Evolutionary conservation across 2,797 vertebrate species (phyloP).

Genomic region (Emydoidea blandingii): DNA sequence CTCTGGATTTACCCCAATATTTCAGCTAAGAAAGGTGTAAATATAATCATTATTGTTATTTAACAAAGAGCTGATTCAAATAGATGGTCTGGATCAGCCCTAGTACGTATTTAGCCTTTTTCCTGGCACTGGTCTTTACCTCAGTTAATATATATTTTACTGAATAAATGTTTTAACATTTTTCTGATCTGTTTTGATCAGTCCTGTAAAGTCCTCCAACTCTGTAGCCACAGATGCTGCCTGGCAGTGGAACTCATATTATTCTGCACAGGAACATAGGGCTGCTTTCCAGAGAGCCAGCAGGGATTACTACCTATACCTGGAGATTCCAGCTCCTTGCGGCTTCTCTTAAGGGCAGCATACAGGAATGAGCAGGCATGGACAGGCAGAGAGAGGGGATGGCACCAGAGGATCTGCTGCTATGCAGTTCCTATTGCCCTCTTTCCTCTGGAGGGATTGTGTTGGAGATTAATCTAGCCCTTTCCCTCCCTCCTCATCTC

Average conservation of each 20-base stretch:
- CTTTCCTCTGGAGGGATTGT: too few species aligned
- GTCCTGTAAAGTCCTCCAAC: background rate
- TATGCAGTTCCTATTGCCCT: background rate
- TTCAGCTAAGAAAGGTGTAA: background rate
- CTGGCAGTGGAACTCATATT: background rate
- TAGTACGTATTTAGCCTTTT: background rate
- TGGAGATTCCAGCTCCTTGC: fast-evolving
- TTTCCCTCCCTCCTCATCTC: background rate
- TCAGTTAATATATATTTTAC: background rate
- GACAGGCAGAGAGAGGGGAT: background rate
- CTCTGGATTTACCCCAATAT: background rate
- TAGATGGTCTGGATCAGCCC: background rate
- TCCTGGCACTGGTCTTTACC: background rate
- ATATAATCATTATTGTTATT: background rate
- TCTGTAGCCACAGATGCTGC: background rate
- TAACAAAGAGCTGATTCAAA: background rate
- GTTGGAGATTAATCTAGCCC: background rate
- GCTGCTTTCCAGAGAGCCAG: background rate
- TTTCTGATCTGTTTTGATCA: background rate
- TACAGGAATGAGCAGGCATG: fast-evolving
- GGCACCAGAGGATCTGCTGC: background rate
- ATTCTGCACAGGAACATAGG: background rate
- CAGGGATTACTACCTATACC: background rate
- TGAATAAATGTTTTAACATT: background rate
- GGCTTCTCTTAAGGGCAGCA: fast-evolving